A percentile compares a stretch with the other conserved stretches of the same genome.
These are phyloP conservation scores for Amphimedon queenslandica DNA, from an alignment of 37 sponge, comb jelly and placozoan species.

Conservation along the genomic window DNA sequence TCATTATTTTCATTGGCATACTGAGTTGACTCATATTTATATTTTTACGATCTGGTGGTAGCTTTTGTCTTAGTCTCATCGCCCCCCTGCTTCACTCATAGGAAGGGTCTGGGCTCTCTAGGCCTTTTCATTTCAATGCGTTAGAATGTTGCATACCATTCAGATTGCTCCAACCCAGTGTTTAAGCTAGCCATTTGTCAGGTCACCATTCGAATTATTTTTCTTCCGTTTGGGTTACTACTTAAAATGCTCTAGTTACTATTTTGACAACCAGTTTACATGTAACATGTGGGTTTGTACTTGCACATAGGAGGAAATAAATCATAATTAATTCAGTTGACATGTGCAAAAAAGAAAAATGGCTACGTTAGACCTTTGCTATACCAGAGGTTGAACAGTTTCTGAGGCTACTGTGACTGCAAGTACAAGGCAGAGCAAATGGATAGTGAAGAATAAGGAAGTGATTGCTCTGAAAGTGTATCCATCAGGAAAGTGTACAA, in stretches of 20 bases:
- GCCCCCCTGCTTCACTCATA: no score
- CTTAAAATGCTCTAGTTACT: not conserved
- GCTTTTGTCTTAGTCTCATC: no score
- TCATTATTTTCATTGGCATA: no score
- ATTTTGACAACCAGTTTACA: not conserved
- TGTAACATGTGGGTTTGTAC: not conserved
- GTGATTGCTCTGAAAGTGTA: not conserved
- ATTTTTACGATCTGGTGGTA: no score
- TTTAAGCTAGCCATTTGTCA: not conserved
- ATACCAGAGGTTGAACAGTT: not conserved
- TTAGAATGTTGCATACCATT: no score
- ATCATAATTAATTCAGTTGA: no score
- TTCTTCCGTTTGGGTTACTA: not conserved
- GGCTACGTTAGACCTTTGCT: not conserved
- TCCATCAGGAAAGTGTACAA: not conserved
- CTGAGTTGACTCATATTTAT: no score
- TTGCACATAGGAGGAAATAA: not conserved
- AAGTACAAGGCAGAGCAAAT: no score
- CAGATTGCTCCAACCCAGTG: no score
- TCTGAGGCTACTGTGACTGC: not conserved
- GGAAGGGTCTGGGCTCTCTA: no score
- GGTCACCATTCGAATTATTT: not conserved
- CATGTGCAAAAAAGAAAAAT: not conserved
- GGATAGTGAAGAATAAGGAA: not conserved
- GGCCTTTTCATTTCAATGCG: no score